These are phyloP conservation scores for Ispidina picta DNA, from an alignment of 2,797 vertebrate genomes.

Conservation along the genomic window DNA sequence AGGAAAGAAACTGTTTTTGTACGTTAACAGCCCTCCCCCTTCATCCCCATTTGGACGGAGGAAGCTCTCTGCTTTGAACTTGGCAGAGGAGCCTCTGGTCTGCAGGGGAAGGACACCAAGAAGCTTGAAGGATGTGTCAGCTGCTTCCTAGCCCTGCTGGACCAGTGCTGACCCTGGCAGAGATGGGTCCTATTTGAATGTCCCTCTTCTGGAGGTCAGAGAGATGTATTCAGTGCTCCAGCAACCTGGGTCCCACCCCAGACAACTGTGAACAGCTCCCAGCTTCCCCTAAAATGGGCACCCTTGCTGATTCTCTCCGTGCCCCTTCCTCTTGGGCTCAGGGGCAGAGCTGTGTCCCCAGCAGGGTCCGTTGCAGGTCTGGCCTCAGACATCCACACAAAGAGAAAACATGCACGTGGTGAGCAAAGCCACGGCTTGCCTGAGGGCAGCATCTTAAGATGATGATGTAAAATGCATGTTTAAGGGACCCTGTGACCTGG, in stretches of 20 bases:
- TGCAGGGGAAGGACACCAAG: not conserved
- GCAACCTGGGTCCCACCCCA: not conserved
- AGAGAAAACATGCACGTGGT: not conserved
- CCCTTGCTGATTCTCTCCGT: fast-evolving
- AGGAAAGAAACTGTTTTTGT: conserved; percentile 45
- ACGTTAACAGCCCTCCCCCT: not conserved
- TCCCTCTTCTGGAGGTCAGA: not conserved
- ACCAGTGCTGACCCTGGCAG: not conserved
- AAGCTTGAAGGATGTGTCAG: not conserved
- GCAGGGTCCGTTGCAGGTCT: not conserved
- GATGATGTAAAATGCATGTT: not conserved
- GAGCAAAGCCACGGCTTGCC: not conserved
- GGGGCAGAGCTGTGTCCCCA: fast-evolving
- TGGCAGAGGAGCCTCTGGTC: not conserved
- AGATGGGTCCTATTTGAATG: fast-evolving
- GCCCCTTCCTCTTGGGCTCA: not conserved
- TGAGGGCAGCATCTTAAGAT: not conserved
- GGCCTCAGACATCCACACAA: not conserved
- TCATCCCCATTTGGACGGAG: not conserved
- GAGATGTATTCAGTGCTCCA: not conserved
- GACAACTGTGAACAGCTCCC: not conserved
- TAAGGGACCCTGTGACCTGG: not conserved
- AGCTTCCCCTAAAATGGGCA: not conserved
- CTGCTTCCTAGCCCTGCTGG: not conserved
- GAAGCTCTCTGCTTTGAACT: not conserved